Base-by-base conservation (phyloP, 2,888 invertebrate species). In the Syrphus vitripennis region DNA sequence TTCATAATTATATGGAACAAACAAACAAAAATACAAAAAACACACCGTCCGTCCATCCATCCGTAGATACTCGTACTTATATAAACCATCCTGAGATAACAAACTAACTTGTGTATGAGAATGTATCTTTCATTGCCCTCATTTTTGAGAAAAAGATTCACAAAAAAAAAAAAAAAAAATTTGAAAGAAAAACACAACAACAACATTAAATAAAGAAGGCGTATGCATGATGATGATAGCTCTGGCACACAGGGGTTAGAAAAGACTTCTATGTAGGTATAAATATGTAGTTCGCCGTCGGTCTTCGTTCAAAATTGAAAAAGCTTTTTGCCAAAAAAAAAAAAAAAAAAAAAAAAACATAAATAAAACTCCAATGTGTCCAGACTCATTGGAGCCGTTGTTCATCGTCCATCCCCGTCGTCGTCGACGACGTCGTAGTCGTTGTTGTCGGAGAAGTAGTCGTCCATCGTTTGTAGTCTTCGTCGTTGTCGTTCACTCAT, bases 321-420 rank as follows among this genome's bases (percentile, higher is more conserved):
- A 70, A 82, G 81, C 77, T 86, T 77, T 86, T 82, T 72, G 78
- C 70, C 86, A 48, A 81, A 53, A 53, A 26, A 55, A 55, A 31
- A 57, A 29, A 19, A 31, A 57, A 45, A 45, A 19, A 29, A 79
- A 29, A 79, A 74, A 48, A 79, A 61, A 76, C 72, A 86, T 82
- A 86, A 82, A 86, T 82, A 82, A 78, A 86, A 86, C 74, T 86
- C 77, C 77, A 75, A 86, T 82, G 82, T 86, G 86, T 78, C 86
- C 86, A 86, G 86, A 86, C 86, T 86, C 65, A 86, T 78, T 86
- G 86, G 86, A 86, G 82, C 86, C 86, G 69, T 82, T 79, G n/a
- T 12, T 55, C n/a, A n/a, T 10, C n/a, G 42, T 61, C 5, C 21
- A 10, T 24, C 24, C 24, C 3, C n/a, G 16, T 16, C 40, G 55